These are phyloP conservation scores for Macrotus californicus DNA, from an alignment of 2,113 vertebrate genomes.

Conservation along the genomic window DNA sequence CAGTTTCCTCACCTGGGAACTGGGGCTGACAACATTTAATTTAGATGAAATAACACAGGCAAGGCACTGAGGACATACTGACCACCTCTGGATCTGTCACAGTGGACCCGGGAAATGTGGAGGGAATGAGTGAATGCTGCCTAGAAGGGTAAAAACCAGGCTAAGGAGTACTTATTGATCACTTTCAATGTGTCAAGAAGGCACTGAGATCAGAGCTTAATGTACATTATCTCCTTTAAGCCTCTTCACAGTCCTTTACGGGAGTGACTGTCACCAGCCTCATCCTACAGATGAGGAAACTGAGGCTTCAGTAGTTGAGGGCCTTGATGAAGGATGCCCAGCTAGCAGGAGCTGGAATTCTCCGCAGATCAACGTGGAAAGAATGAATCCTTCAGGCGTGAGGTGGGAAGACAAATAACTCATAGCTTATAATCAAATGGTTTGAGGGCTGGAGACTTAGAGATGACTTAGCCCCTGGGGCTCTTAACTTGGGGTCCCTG, in stretches of 20 bases:
- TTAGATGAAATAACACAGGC: background rate
- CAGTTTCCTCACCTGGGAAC: constrained; percentile 2
- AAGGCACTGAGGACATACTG: background rate
- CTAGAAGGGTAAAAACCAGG: background rate
- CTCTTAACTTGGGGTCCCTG: background rate
- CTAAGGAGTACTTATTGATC: background rate
- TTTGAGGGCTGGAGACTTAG: background rate
- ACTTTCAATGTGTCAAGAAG: background rate
- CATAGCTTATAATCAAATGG: background rate
- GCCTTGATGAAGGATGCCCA: background rate
- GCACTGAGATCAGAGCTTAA: background rate
- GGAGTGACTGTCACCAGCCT: background rate
- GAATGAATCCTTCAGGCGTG: background rate
- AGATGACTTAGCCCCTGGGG: background rate
- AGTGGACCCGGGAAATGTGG: background rate
- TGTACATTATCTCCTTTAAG: background rate
- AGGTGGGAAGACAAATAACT: background rate
- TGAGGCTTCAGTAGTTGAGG: background rate
- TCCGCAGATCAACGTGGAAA: background rate
- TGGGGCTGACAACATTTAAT: background rate
- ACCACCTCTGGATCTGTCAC: background rate
- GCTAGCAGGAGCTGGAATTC: background rate
- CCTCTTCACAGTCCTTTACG: background rate
- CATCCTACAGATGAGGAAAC: constrained; percentile 2
- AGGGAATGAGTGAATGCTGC: background rate